These are phyloP conservation scores for Choloepus hoffmanni DNA, from an alignment of 2,113 vertebrate species.

Conservation along the genomic window DNA sequence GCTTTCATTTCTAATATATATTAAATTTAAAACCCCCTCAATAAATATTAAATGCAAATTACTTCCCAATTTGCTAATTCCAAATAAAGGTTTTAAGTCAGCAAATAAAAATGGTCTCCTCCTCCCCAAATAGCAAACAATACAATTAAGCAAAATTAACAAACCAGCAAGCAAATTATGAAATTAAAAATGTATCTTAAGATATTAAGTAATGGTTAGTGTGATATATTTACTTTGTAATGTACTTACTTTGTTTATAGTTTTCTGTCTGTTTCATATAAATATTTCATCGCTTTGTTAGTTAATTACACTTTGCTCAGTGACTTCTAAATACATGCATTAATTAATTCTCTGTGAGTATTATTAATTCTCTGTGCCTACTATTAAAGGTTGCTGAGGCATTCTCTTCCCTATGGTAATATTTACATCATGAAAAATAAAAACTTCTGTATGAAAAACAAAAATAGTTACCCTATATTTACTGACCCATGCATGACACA, in stretches of 20 bases:
- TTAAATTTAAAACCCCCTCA: neutral
- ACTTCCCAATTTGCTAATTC: slow-evolving; percentile 50
- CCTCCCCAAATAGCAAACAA: slow-evolving; percentile 48
- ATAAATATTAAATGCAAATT: slow-evolving; percentile 58
- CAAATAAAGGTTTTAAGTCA: slow-evolving; percentile 40
- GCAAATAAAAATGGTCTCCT: slow-evolving; percentile 57
- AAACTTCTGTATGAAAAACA: neutral
- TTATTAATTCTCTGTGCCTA: neutral
- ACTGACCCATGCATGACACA: neutral
- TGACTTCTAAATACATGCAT: slow-evolving; percentile 81
- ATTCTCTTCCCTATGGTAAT: neutral
- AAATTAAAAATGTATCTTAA: slow-evolving; percentile 63
- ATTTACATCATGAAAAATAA: neutral
- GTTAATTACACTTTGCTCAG: slow-evolving; percentile 83
- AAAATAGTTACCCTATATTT: neutral
- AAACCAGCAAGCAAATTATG: slow-evolving; percentile 52
- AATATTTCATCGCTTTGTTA: slow-evolving; percentile 81
- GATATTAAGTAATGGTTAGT: slow-evolving; percentile 81
- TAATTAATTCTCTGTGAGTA: slow-evolving; percentile 75
- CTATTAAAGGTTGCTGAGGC: slow-evolving; percentile 44
- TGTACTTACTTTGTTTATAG: slow-evolving; percentile 77
- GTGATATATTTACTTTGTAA: slow-evolving; percentile 80
- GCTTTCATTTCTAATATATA: slow-evolving; percentile 23
- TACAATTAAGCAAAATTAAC: slow-evolving; percentile 68
- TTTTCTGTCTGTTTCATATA: slow-evolving; percentile 79